Evolutionary conservation across 2,888 invertebrate species (phyloP).

Genomic region (Leptinotarsa peninsularis): DNA sequence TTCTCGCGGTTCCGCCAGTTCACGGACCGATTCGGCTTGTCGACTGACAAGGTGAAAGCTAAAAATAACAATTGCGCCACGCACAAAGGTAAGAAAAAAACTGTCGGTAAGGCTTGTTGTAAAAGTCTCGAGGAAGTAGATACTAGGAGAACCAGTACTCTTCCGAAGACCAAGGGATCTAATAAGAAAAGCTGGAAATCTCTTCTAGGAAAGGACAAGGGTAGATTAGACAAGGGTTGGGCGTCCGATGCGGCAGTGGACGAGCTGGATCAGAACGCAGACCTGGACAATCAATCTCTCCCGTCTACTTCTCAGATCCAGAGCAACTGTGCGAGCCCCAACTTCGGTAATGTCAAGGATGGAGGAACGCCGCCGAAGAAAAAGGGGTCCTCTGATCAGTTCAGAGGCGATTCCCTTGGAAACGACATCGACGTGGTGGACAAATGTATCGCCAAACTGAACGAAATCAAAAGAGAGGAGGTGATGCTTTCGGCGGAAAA

Average conservation of each 20-base stretch:
- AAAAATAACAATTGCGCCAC: conserved; percentile 58
- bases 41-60: conserved; percentile 63
- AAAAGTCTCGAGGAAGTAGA: conserved; percentile 58
- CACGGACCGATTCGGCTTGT: conserved; percentile 69
- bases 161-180: conserved; percentile 60
- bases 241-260: conserved; percentile 59
- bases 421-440: conserved; percentile 48
- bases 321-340: conserved; percentile 60
- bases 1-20: conserved; percentile 69
- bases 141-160: conserved; percentile 59
- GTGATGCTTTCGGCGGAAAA: conserved; percentile 52
- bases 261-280: conserved; percentile 42
- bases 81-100: conserved; percentile 50
- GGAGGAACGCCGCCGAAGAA: conserved; percentile 7
- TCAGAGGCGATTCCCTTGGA: conserved; percentile 38
- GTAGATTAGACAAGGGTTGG: conserved; percentile 57
- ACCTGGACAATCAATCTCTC: conserved; percentile 59
- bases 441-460: conserved; percentile 51
- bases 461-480: conserved; percentile 56
- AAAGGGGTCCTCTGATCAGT: conserved; percentile 39
- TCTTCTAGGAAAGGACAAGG: conserved; percentile 61
- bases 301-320: conserved; percentile 63
- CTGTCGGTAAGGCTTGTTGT: conserved; percentile 55
- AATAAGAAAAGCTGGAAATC: conserved; percentile 63
- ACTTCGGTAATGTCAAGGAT: conserved; percentile 41